Conservation (phyloP, 2,797 vertebrate species). For the Typhlichthys subterraneus region DNA sequence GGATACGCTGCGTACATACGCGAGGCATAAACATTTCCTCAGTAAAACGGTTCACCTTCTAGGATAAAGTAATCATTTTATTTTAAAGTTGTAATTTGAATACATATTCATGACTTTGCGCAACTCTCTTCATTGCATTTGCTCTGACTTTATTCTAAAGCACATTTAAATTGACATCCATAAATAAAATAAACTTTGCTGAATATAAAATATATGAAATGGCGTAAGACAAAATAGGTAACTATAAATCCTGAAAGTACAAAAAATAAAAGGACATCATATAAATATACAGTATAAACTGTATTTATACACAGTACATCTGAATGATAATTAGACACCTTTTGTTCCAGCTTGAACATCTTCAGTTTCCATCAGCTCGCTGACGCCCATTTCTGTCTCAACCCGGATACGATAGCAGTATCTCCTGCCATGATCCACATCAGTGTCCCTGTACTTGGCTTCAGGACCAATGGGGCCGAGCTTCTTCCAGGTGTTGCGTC, state of each 20-base stretch:
- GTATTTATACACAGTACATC: not conserved
- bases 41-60: too few relatives aligned
- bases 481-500: constrained; percentile 87
- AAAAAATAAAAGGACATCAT: too few relatives aligned
- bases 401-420: constrained; percentile 89
- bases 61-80: too few relatives aligned
- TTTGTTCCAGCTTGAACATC: constrained; percentile 86
- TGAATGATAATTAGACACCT: constrained; percentile 70
- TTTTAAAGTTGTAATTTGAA: too few relatives aligned
- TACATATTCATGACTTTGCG: too few relatives aligned
- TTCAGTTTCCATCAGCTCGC: constrained; percentile 84
- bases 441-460: constrained; percentile 77
- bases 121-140: too few relatives aligned
- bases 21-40: not conserved
- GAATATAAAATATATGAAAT: not conserved
- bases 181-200: not conserved
- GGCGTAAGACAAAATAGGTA: not conserved
- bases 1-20: constrained; percentile 77
- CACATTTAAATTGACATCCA: too few relatives aligned
- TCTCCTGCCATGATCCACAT: constrained; percentile 83
- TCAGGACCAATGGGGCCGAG: constrained; percentile 77
- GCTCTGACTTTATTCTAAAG: too few relatives aligned
- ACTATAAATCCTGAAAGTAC: not conserved
- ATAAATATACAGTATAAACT: too few relatives aligned
- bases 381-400: constrained; percentile 81